Evolutionary conservation across 2,113 vertebrate genomes (phyloP), one percentile per base, ranked within the genome.

Genomic region (Nibea coibor): DNA sequence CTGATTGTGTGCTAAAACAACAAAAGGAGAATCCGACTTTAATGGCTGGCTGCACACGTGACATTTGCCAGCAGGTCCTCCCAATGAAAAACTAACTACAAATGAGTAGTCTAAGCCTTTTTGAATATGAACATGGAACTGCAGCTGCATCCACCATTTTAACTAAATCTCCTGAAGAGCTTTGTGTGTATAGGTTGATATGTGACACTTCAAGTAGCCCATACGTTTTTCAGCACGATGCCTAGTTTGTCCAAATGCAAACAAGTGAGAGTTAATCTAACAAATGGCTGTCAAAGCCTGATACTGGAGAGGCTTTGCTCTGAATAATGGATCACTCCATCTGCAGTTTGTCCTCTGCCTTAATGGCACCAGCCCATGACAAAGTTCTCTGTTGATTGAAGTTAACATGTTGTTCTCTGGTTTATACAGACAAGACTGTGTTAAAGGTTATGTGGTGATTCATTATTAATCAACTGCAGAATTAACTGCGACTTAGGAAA

Each of bases 251-350:
- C 84, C 81, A 28, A 78, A 81, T 68, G 76, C 88, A 93, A 91
- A 89, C 81, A 58, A 82, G 84, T 84, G 81, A 84, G 82, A 88
- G 88, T 84, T 92, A 93, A 95, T 94, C 87, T 91, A 76, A 83
- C 82, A 93, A 93, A 94, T 94, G 92, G 88, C 80, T 69, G 88
- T 89, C 77, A 72, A 58, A 59, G 76, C 53, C 47, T 59, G 88
- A 90, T 88, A 87, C 80, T 50, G 63, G 71, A 90, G 83, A 84
- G 78, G 70, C 76, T 78, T 72, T 17, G 71, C 80, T 83, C 75
- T 93, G 87, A 93, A 93, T 94, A 93, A 94, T 91, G 89, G 87
- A 90, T 90, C 80, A 17, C 19, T 82, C 78, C 69, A 80, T 88
- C 83, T 56, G 84, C 71, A 86, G 90, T 85, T 69, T 71, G 69